These are phyloP conservation scores for Tragulus kanchil DNA, from an alignment of 2,113 vertebrate species.

Conservation along the genomic window DNA sequence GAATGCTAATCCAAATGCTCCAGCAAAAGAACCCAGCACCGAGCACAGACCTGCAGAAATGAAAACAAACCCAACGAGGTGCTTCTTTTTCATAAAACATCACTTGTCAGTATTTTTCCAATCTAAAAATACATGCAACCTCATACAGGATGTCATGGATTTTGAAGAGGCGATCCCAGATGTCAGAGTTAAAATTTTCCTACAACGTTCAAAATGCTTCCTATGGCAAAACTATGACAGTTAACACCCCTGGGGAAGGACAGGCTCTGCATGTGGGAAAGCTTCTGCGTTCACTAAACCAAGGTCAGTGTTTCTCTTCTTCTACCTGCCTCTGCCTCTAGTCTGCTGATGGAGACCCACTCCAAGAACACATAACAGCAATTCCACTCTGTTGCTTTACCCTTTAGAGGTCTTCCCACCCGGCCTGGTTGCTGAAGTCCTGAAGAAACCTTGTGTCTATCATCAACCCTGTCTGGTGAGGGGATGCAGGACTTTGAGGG, in stretches of 20 bases:
- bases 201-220: background rate
- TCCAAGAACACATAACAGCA: background rate
- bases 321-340: background rate
- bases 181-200: slow-evolving; percentile 46
- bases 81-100: background rate
- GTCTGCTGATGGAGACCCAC: background rate
- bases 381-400: background rate
- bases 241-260: background rate
- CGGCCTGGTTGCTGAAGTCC: background rate
- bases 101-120: slow-evolving; percentile 20
- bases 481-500: background rate
- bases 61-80: background rate
- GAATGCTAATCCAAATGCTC: background rate
- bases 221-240: background rate
- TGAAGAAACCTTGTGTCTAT: background rate
- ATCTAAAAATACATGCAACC: background rate
- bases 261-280: background rate
- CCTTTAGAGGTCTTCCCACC: background rate
- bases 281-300: background rate
- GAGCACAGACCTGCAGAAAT: background rate
- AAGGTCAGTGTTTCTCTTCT: background rate
- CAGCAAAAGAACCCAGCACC: background rate
- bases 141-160: background rate
- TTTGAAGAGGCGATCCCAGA: slow-evolving; percentile 32
- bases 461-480: slow-evolving; percentile 2